Evolutionary conservation across 2,888 invertebrate species (phyloP).

Genomic region (Frankliniella intonsa): DNA sequence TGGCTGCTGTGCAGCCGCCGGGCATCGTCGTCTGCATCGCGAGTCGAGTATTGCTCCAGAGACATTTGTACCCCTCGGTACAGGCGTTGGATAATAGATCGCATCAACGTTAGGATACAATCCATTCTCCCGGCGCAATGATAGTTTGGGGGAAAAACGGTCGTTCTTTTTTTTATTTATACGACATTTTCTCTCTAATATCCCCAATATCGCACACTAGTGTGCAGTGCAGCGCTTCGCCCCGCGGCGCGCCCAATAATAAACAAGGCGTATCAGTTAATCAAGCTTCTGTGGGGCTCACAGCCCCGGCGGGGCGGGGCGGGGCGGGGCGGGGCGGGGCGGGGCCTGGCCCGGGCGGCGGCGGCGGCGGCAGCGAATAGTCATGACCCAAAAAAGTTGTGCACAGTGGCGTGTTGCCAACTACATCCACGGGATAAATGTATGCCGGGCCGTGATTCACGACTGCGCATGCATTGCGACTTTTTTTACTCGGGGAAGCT

Average conservation of each 20-base stretch:
- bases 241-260: background rate
- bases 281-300: background rate
- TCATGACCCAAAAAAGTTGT: conserved; percentile 25
- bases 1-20: too few relatives aligned
- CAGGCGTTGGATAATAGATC: too few relatives aligned
- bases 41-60: too few relatives aligned
- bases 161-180: too few relatives aligned
- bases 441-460: conserved; percentile 19
- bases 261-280: conserved; percentile 8
- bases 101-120: too few relatives aligned
- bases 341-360: background rate
- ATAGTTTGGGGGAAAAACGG: too few relatives aligned
- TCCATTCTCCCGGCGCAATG: too few relatives aligned
- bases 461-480: background rate
- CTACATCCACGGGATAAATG: conserved; percentile 24
- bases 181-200: too few relatives aligned
- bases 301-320: background rate
- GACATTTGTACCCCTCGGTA: too few relatives aligned
- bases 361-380: background rate
- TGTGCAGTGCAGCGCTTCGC: too few relatives aligned
- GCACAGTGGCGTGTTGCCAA: conserved; percentile 22
- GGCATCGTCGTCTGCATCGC: too few relatives aligned
- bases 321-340: background rate
- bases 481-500: background rate
- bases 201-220: too few relatives aligned